Base-by-base conservation (phyloP, 1,140 invertebrate genomes). In the Schlechtendalia chinensis region DNA sequence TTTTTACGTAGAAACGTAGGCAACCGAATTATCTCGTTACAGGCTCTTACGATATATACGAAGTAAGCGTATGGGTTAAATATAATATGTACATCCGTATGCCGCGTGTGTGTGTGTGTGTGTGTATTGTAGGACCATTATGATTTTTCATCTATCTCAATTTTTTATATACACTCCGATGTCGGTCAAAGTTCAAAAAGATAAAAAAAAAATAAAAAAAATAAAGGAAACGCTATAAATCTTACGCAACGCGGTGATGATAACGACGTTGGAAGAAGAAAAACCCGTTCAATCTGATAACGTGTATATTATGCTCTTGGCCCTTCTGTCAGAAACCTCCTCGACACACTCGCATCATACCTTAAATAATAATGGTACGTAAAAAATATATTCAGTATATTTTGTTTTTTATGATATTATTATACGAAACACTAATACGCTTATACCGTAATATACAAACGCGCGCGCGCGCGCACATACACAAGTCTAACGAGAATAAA, bases 131-230 rank as follows among this genome's bases (percentile, higher is more conserved):
- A 1, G 22, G 1, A 50, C 39, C 39, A 50, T 69, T 69, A 69
- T 50, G 39, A 69, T 50, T 69, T 69, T 69, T 50, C 67, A 27
- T 69, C 45, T 50, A 69, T 69, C 39, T 69, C 24, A 14, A 47
- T 69, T 39, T 50, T 69, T 24, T 47, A 24, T n/a, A 8, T n/a
- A n/a, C 16, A 50, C 45, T 14, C 45, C 19, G 22, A 69, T 50
- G 67, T 69, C 67, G 67, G 67, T 69, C 67, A 69, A 24, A 69
- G 45, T 69, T 69, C 67, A 67, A 69, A 69, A 50, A 69, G 67
- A 69, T 69, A 12, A 50, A 69, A 47, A 69, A 50, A 1, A 12
- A 50, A 69, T 22, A 69, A 50, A 10, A 69, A 10, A 69, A 69
- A 69, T n/a, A 69, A 24, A 12, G 39, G 67, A 50, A 69, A 69